Percentiles rank a stretch among this genome's conserved stretches.
phyloP scores from a whole-genome alignment of 2,888 invertebrate species.

The Protodeltote pygarga region DNA sequence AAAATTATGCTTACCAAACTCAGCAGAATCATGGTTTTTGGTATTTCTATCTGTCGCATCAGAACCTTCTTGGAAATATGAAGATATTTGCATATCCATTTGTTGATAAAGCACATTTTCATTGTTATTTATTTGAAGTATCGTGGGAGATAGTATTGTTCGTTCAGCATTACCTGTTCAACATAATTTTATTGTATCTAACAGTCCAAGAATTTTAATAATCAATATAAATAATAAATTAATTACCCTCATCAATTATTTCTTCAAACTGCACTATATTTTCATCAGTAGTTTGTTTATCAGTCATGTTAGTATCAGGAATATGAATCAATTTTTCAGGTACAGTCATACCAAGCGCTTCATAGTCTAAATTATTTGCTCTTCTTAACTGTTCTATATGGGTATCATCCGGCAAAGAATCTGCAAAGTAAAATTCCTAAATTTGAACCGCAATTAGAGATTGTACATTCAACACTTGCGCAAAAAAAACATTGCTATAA shows the following conservation, averaged over 20 bases:
- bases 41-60: neutral
- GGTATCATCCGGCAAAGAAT: constrained; percentile 9
- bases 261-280: constrained; percentile 13
- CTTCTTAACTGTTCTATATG: constrained; percentile 8
- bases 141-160: constrained; percentile 4
- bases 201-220: constrained; percentile 4
- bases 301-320: constrained; percentile 13
- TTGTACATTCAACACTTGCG: constrained; percentile 2
- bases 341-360: constrained; percentile 11
- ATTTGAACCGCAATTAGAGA: constrained; percentile 4
- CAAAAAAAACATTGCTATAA: neutral
- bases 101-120: constrained; percentile 10
- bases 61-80: constrained; percentile 5
- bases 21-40: constrained; percentile 1
- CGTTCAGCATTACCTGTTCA: constrained; percentile 7
- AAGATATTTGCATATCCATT: constrained; percentile 9
- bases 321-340: constrained; percentile 6
- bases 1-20: constrained; percentile 6
- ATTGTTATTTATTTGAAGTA: constrained; percentile 13
- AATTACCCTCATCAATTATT: constrained; percentile 12
- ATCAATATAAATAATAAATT: neutral
- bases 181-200: neutral
- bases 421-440: constrained; percentile 7
- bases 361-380: constrained; percentile 13
- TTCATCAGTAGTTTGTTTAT: constrained; percentile 10